Conservation (phyloP, 2,113 vertebrate genomes). For the Lynx canadensis region DNA sequence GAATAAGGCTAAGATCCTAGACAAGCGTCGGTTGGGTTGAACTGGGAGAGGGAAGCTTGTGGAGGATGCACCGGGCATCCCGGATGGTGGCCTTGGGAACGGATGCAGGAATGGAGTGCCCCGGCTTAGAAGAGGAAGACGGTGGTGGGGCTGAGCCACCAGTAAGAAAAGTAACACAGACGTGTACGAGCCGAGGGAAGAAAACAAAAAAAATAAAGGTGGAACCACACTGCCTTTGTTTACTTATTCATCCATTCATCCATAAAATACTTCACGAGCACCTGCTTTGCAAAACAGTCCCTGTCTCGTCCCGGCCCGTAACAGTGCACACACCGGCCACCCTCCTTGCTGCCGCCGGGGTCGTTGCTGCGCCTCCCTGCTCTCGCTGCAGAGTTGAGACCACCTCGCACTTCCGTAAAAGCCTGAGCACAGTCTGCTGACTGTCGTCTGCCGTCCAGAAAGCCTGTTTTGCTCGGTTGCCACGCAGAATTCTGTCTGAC, state of each 20-base stretch:
- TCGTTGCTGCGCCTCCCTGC: rapidly evolving
- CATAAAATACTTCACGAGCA: neutral
- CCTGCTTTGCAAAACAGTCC: too few species aligned
- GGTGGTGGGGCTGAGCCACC: neutral
- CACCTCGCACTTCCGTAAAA: neutral
- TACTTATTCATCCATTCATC: neutral
- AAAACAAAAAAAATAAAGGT: neutral
- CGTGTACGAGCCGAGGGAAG: neutral
- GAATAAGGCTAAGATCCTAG: neutral
- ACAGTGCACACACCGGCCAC: neutral
- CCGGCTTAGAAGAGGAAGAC: neutral
- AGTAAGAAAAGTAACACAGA: too few species aligned
- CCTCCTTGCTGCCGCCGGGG: rapidly evolving
- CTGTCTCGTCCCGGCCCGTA: rapidly evolving
- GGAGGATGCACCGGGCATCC: neutral
- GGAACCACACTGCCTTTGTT: neutral
- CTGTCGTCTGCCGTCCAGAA: neutral
- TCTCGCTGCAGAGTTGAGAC: rapidly evolving
- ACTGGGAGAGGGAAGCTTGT: neutral
- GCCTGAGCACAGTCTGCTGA: neutral
- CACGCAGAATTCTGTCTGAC: neutral
- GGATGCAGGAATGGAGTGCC: neutral
- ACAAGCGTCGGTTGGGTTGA: too few species aligned
- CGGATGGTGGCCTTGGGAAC: neutral
- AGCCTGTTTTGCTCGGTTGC: neutral